phyloP scores from a whole-genome alignment of 2,797 vertebrate genomes.

The Lutjanus campechanus region DNA sequence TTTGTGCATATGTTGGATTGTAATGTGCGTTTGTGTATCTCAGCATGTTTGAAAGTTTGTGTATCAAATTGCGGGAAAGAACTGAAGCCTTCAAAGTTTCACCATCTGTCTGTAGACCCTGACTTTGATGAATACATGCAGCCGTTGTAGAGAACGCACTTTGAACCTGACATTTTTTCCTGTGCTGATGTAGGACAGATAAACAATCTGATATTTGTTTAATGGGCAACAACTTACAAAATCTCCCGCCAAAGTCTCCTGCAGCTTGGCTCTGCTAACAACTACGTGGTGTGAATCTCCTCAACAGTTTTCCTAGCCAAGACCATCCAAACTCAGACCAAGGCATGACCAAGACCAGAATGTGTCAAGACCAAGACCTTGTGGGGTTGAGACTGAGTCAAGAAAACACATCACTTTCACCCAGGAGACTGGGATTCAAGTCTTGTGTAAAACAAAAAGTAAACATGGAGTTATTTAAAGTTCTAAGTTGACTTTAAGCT shows the following conservation, averaged over 20 bases:
- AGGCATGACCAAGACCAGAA: no score
- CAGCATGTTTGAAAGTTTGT: slow-evolving; percentile 12
- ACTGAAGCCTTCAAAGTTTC: slow-evolving; percentile 19
- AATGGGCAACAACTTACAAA: not conserved
- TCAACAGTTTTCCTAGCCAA: not conserved
- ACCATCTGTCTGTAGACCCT: slow-evolving; percentile 28
- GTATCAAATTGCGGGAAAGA: not conserved
- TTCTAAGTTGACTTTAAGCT: no score
- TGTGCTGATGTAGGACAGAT: not conserved
- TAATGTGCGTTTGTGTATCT: slow-evolving; percentile 29
- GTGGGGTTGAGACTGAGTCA: no score
- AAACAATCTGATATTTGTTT: slow-evolving; percentile 20
- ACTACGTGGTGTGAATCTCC: not conserved
- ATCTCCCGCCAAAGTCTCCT: not conserved
- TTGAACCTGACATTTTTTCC: not conserved
- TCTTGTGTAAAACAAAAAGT: no score
- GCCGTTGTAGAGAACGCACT: not conserved
- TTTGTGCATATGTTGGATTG: slow-evolving; percentile 43
- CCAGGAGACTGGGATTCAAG: no score
- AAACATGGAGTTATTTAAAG: no score
- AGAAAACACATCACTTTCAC: no score
- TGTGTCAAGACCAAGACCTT: no score
- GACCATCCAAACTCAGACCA: no score
- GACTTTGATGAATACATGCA: slow-evolving; percentile 39
- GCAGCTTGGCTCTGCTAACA: slow-evolving; percentile 1